A percentile compares a stretch with the other conserved stretches of the same genome.
phyloP scores from a whole-genome alignment of 2,113 vertebrate genomes.

The Dromas ardeola region DNA sequence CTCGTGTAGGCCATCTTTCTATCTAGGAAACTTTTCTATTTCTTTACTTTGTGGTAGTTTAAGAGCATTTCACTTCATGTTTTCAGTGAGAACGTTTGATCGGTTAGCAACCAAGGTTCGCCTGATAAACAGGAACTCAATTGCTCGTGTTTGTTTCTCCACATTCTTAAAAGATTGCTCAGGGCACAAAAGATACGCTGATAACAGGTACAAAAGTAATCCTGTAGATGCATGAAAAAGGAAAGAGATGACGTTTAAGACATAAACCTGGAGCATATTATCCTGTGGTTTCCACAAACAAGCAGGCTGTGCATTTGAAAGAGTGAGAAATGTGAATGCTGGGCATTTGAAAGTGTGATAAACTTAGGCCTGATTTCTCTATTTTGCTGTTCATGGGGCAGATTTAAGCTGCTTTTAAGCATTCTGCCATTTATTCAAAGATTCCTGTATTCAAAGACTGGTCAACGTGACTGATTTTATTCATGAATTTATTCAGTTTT shows the following conservation, averaged over 20 bases:
- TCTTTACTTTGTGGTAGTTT: not conserved
- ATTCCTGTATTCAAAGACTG: not conserved
- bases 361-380: not conserved
- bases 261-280: not conserved
- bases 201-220: not conserved
- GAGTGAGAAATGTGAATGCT: not conserved
- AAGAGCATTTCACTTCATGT: not conserved
- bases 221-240: not conserved
- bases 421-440: not conserved
- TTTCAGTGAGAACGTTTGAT: not conserved
- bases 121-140: not conserved
- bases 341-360: not conserved
- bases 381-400: not conserved
- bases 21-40: not conserved
- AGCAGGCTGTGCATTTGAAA: not conserved
- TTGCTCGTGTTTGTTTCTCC: not conserved
- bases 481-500: not conserved
- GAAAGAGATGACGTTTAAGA: not conserved
- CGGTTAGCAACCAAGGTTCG: accelerated
- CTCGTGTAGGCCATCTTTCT: not conserved
- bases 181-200: not conserved
- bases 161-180: not conserved
- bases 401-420: not conserved
- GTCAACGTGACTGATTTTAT: not conserved
- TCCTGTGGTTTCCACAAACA: not conserved